Base-by-base conservation (phyloP, 1,140 invertebrate genomes). In the Hermetia illucens region DNA sequence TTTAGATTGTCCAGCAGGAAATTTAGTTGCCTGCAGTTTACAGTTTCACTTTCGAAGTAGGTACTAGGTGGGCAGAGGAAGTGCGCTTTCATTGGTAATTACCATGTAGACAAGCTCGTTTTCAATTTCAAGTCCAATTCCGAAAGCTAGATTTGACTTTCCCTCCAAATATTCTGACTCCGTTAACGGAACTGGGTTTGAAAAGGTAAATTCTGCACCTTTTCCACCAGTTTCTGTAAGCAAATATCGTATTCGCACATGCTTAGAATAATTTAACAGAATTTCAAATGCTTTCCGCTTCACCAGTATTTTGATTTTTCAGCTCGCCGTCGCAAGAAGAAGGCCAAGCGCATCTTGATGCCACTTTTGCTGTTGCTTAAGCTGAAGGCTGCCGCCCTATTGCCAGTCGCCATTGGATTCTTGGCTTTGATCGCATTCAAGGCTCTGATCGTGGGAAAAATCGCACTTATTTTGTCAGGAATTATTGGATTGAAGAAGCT, bases 361-460 rank as follows among this genome's bases (percentile, higher is more conserved):
- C 77, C 80, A 17, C 65, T 86, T 36, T 63, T 85, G 21, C 66
- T 82, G 39, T 67, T 86, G 30, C 63, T 83, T 52, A 82, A 83
- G 53, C 55, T 85, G 53, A 87, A 87, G 65, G 78, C 80, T 40
- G 78, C 77, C 38, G 73, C 77, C 15, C 66, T 86, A 19, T 75
- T 83, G 47, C 82, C 82, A 15, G 63, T 86, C 39, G 73, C 75
- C 42, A 67, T 87, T 10, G 82, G 80, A n/a, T 77, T 72, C 51
- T 69, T 86, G 36, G 82, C 79, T 6, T 66, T 86, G n/a, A 65
- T 84, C 21, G 81, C 82, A 5, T 77, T 84, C 65, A 87, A 87
- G 65, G 83, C 83, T 13, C 66, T 87, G 35, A 64, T 85, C 32
- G 70, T 85, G 44, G 80, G 80, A 54, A 87, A 87, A 63, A 69